Conservation (phyloP, 2,113 vertebrate species). For the Zapornia atra region DNA sequence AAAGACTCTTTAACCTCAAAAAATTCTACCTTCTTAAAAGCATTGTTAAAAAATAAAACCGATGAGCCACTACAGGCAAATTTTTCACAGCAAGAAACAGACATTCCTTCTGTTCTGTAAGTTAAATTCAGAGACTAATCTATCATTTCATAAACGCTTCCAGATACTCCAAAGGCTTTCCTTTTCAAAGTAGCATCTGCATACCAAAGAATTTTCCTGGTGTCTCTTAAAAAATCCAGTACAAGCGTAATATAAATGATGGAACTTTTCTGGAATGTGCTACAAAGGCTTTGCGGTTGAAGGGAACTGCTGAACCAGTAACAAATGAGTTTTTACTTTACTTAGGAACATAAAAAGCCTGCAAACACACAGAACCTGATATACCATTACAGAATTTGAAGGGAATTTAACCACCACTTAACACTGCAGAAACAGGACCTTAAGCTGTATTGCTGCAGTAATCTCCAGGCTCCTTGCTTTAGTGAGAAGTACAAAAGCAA, state of each 20-base stretch:
- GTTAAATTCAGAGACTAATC: conserved; percentile 17
- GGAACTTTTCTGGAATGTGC: not conserved
- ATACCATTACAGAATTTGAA: not conserved
- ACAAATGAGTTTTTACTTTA: conserved; percentile 9
- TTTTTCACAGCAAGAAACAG: not conserved
- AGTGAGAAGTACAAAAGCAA: not conserved
- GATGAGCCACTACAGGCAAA: not conserved
- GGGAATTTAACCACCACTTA: not conserved
- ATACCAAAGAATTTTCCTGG: conserved; percentile 21
- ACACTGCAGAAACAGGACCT: not conserved
- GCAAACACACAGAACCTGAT: not conserved
- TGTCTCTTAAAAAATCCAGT: not conserved
- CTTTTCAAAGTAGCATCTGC: conserved; percentile 17
- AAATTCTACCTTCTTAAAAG: not conserved
- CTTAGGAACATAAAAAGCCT: not conserved
- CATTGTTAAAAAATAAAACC: not conserved
- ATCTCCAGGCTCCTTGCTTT: not conserved
- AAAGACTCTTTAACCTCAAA: not conserved
- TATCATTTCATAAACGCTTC: conserved; percentile 4
- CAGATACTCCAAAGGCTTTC: conserved; percentile 16
- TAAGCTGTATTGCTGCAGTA: not conserved
- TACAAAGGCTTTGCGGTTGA: conserved; percentile 3
- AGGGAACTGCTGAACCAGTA: conserved; percentile 4
- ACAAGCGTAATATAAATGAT: not conserved
- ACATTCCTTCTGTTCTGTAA: not conserved